Percentiles rank a stretch among this genome's conserved stretches.
Evolutionary conservation across 2,888 invertebrate species (phyloP).

Genomic region (Chalcosyrphus nemorum): DNA sequence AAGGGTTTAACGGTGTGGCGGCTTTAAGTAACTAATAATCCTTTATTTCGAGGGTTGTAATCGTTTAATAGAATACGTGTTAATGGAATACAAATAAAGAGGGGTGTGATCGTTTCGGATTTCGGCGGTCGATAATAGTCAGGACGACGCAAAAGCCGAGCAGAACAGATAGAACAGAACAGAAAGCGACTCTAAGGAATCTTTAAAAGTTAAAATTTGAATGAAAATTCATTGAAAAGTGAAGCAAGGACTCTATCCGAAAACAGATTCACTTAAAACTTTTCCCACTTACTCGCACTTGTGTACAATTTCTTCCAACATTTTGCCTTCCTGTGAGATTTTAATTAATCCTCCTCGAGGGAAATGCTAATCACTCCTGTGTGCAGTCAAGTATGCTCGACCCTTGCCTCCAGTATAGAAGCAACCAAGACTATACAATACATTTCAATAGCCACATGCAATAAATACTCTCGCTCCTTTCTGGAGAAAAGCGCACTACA

Average conservation of each 20-base stretch:
- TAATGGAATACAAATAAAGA: constrained; percentile 26
- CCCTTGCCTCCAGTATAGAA: constrained; percentile 5
- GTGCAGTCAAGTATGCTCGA: constrained; percentile 54
- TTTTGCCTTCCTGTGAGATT: constrained; percentile 17
- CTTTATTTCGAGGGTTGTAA: constrained; percentile 53
- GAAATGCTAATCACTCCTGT: constrained; percentile 54
- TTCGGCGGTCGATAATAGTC: too few relatives aligned
- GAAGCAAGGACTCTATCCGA: too few relatives aligned
- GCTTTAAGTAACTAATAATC: constrained; percentile 68
- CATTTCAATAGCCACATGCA: constrained; percentile 57
- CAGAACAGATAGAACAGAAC: too few relatives aligned
- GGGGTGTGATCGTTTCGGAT: constrained; percentile 29
- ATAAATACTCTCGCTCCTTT: constrained; percentile 51
- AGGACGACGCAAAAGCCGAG: too few relatives aligned
- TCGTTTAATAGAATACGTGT: constrained; percentile 67
- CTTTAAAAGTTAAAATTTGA: too few relatives aligned
- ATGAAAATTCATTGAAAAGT: too few relatives aligned
- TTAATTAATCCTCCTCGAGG: constrained; percentile 45
- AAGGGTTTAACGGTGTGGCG: constrained; percentile 53
- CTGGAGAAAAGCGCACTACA: background rate
- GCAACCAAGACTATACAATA: constrained; percentile 20
- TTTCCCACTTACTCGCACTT: background rate
- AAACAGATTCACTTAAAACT: background rate
- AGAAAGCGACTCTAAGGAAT: too few relatives aligned
- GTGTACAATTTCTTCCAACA: background rate